A percentile compares a stretch with the other conserved stretches of the same genome.
phyloP scores from a whole-genome alignment of 2,888 invertebrate species.

The Mythimna albipuncta region DNA sequence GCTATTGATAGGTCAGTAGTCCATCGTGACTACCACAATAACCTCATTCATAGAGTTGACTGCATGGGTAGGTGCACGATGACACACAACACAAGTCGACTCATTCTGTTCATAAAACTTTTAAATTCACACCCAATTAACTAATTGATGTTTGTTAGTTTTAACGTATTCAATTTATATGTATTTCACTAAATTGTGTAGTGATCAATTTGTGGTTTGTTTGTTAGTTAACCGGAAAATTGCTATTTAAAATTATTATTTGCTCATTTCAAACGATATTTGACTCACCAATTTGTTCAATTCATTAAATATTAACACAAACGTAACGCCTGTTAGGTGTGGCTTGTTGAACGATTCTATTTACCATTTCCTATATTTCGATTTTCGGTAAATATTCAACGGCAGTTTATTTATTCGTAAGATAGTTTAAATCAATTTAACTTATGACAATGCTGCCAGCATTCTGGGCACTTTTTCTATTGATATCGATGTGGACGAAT shows the following conservation, averaged over 20 bases:
- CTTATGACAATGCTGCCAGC: no score
- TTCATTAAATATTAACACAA: slow-evolving; percentile 28
- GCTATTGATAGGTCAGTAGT: slow-evolving; percentile 46
- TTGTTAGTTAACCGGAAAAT: slow-evolving; percentile 38
- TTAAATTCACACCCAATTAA: slow-evolving; percentile 30
- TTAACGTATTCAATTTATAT: slow-evolving; percentile 35
- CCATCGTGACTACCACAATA: slow-evolving; percentile 37
- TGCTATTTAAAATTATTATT: slow-evolving; percentile 35
- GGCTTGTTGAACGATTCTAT: not conserved
- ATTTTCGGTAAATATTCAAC: not conserved
- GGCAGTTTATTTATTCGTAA: no score
- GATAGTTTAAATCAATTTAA: no score
- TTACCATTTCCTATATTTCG: not conserved
- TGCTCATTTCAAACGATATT: slow-evolving; percentile 34
- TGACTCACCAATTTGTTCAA: slow-evolving; percentile 25
- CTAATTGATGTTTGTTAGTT: slow-evolving; percentile 16
- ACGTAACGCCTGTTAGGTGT: not conserved
- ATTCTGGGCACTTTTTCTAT: no score
- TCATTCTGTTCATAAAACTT: slow-evolving; percentile 5
- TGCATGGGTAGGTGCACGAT: slow-evolving; percentile 9
- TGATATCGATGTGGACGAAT: no score
- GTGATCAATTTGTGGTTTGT: slow-evolving; percentile 43
- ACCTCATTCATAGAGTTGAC: slow-evolving; percentile 32
- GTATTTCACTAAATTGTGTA: slow-evolving; percentile 15
- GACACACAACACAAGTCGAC: slow-evolving; percentile 7